These are phyloP conservation scores for Aproaerema taeniolella DNA, from an alignment of 2,888 invertebrate genomes.

Conservation along the genomic window DNA sequence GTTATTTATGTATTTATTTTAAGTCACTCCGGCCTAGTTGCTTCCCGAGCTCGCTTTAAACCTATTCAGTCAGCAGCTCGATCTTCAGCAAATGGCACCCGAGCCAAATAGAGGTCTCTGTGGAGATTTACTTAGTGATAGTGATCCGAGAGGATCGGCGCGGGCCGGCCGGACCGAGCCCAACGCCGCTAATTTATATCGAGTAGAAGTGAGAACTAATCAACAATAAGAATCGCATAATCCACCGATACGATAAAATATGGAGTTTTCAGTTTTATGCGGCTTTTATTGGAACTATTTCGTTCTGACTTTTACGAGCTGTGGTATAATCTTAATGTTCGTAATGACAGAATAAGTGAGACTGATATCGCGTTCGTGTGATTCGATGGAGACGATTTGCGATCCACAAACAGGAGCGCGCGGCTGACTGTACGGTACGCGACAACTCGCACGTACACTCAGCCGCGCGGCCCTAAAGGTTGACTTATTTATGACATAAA, in stretches of 20 bases:
- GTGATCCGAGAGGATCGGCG: slow-evolving; percentile 26
- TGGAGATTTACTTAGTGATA: slow-evolving; percentile 51
- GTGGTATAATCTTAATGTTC: slow-evolving; percentile 63
- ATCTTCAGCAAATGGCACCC: slow-evolving; percentile 38
- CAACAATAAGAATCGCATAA: slow-evolving; percentile 42
- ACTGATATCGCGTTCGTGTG: slow-evolving; percentile 71
- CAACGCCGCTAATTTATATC: slow-evolving; percentile 44
- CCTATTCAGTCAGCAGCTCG: no score
- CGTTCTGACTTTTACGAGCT: slow-evolving; percentile 46
- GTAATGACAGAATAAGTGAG: slow-evolving; percentile 75
- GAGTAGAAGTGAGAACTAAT: slow-evolving; percentile 36
- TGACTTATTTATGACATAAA: slow-evolving; percentile 46
- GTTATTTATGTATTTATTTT: slow-evolving; percentile 52
- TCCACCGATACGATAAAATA: slow-evolving; percentile 16
- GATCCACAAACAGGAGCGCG: slow-evolving; percentile 29
- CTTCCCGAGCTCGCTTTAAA: slow-evolving; percentile 38
- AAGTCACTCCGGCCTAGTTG: slow-evolving; percentile 51
- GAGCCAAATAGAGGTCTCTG: slow-evolving; percentile 44
- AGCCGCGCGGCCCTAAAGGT: neutral
- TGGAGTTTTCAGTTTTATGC: slow-evolving; percentile 29
- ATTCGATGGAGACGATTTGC: slow-evolving; percentile 40
- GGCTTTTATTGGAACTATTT: slow-evolving; percentile 36
- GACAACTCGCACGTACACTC: neutral
- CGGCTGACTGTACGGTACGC: slow-evolving; percentile 9
- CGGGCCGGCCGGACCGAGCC: slow-evolving; percentile 52